A percentile compares a stretch with the other conserved stretches of the same genome.
Evolutionary conservation across 2,113 vertebrate genomes (phyloP).

Genomic region (Coryphaenoides rupestris): DNA sequence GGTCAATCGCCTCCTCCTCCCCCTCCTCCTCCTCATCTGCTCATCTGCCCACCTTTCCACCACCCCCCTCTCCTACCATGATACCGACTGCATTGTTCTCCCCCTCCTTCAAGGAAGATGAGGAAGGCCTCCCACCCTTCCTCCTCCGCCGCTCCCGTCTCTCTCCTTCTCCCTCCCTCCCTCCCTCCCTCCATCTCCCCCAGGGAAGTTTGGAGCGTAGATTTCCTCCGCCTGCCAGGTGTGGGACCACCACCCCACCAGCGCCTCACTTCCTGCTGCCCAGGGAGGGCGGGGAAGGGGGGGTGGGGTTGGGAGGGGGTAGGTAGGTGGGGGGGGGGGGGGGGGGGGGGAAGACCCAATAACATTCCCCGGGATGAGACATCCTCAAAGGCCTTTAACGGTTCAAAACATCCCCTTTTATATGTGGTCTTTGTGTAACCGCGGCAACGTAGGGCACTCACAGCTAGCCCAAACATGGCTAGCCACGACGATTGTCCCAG

Average conservation of each 20-base stretch:
- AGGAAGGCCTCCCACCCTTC: conserved; percentile 59
- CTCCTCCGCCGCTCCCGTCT: conserved; percentile 39
- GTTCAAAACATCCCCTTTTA: too few relatives aligned
- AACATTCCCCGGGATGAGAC: too few relatives aligned
- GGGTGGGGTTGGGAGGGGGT: too few relatives aligned
- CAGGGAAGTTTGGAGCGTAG: conserved; percentile 51
- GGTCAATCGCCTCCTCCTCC: conserved; percentile 18
- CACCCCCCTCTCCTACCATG: conserved; percentile 37
- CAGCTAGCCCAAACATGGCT: too few relatives aligned
- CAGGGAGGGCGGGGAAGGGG: too few relatives aligned
- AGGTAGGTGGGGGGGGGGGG: too few relatives aligned
- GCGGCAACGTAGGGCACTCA: too few relatives aligned
- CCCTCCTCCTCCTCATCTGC: conserved; percentile 1
- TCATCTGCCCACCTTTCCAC: too few relatives aligned
- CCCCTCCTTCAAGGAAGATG: conserved; percentile 8
- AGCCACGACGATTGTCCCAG: too few relatives aligned
- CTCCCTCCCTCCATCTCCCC: conserved; percentile 35
- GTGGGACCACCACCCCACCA: neutral
- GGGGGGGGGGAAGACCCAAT: too few relatives aligned
- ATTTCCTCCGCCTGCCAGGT: conserved; percentile 49
- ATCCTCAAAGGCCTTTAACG: too few relatives aligned
- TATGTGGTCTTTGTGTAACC: neutral
- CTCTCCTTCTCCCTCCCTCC: conserved; percentile 31
- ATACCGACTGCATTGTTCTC: conserved; percentile 54
- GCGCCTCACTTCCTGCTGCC: neutral